Percentiles rank a stretch among this genome's conserved stretches.
Conservation (phyloP, 2,888 invertebrate genomes). For the Adineta ricciae region DNA sequence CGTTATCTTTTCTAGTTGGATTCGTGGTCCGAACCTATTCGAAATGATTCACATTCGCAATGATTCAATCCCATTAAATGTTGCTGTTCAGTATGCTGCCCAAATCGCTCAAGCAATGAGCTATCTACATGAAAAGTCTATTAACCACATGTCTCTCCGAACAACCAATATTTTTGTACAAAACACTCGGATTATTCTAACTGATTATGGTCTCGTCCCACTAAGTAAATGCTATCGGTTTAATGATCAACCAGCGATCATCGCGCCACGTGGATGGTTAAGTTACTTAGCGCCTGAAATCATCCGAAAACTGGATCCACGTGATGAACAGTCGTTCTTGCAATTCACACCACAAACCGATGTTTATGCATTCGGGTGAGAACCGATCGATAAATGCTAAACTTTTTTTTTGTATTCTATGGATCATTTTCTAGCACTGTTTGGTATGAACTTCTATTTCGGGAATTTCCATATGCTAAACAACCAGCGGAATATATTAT, state of each 20-base stretch:
- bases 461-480: slow-evolving; percentile 87
- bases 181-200: slow-evolving; percentile 90
- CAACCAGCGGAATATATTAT: slow-evolving; percentile 88
- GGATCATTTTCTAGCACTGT: slow-evolving; percentile 63
- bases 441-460: slow-evolving; percentile 91
- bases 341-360: slow-evolving; percentile 60
- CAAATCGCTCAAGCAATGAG: slow-evolving; percentile 74
- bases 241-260: slow-evolving; percentile 21
- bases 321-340: slow-evolving; percentile 70
- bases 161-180: slow-evolving; percentile 96
- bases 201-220: slow-evolving; percentile 93
- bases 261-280: slow-evolving; percentile 68
- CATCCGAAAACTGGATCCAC: slow-evolving; percentile 65
- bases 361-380: slow-evolving; percentile 88
- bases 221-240: slow-evolving; percentile 80
- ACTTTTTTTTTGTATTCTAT: neutral
- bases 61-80: neutral
- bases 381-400: neutral
- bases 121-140: slow-evolving; percentile 90
- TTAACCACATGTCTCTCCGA: slow-evolving; percentile 91
- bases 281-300: slow-evolving; percentile 96
- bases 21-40: slow-evolving; percentile 23
- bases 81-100: slow-evolving; percentile 19
- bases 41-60: slow-evolving; percentile 24
- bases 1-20: slow-evolving; percentile 6